Conservation (phyloP, 2,888 invertebrate species). For the Nymphalis c-album region DNA sequence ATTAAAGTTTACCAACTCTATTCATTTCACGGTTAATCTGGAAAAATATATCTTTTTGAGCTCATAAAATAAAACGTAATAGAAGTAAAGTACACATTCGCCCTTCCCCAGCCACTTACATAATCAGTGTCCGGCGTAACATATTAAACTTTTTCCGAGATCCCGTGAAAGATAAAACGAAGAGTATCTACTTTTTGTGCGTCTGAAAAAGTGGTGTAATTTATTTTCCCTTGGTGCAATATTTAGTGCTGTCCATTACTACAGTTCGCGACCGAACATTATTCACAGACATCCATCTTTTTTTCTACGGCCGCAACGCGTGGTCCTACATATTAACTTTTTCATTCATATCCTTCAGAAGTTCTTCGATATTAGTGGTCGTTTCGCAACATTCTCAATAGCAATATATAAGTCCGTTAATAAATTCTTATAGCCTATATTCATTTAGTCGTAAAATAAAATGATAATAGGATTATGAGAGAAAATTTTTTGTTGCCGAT, state of each 20-base stretch:
- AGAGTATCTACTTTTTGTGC: constrained; percentile 69
- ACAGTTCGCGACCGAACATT: constrained; percentile 80
- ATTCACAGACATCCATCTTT: constrained; percentile 78
- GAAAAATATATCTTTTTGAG: constrained; percentile 21
- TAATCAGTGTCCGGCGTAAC: constrained; percentile 54
- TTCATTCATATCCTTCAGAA: constrained; percentile 51
- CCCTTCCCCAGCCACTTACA: constrained; percentile 40
- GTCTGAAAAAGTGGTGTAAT: constrained; percentile 77
- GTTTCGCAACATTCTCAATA: not conserved
- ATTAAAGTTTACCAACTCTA: constrained; percentile 23
- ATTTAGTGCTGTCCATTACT: constrained; percentile 82
- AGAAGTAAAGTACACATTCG: constrained; percentile 37
- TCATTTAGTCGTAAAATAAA: not conserved
- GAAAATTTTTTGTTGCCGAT: not conserved
- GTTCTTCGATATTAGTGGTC: constrained; percentile 57
- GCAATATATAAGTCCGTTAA: not conserved
- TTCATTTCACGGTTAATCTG: constrained; percentile 30
- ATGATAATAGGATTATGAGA: too few relatives aligned
- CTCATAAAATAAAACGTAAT: constrained; percentile 39
- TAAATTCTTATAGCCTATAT: not conserved
- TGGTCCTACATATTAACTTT: constrained; percentile 74
- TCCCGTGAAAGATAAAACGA: constrained; percentile 71
- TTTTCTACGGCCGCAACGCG: constrained; percentile 65
- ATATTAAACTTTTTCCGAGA: constrained; percentile 74
- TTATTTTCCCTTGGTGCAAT: constrained; percentile 80